phyloP scores from a whole-genome alignment of 2,888 invertebrate species.

The Amblyteles armatorius region DNA sequence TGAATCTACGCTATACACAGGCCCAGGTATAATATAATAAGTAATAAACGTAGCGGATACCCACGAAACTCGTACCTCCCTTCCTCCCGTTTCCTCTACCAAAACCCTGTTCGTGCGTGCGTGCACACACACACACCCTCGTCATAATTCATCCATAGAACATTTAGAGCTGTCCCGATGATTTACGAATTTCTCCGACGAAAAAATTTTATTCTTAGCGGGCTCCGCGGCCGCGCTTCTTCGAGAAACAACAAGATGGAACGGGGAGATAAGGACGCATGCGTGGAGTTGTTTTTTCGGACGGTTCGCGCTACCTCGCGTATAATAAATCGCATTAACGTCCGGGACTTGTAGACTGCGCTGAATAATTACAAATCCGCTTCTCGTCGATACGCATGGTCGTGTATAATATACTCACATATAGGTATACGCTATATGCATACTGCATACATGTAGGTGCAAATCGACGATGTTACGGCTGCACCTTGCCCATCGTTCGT shows the following conservation, averaged over 20 bases:
- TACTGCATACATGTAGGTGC: slow-evolving; percentile 2
- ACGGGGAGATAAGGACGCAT: not conserved
- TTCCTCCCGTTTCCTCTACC: slow-evolving; percentile 1
- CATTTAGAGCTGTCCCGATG: slow-evolving; percentile 50
- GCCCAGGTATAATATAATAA: slow-evolving; percentile 35
- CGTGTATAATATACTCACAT: not conserved
- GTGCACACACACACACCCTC: not conserved
- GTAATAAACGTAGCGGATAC: slow-evolving; percentile 26
- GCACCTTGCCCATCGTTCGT: slow-evolving; percentile 29
- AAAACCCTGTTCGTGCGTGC: not conserved
- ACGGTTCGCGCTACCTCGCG: slow-evolving; percentile 23
- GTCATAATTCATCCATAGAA: slow-evolving; percentile 54
- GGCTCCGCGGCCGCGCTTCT: not conserved
- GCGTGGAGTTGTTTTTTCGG: slow-evolving; percentile 8
- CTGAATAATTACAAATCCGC: slow-evolving; percentile 61
- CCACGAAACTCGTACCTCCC: slow-evolving; percentile 22
- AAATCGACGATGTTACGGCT: slow-evolving; percentile 30
- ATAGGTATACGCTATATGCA: not conserved
- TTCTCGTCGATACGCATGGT: slow-evolving; percentile 54
- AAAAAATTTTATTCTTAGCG: slow-evolving; percentile 34
- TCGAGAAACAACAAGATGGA: not conserved
- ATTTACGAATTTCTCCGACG: slow-evolving; percentile 53
- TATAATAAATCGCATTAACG: slow-evolving; percentile 63
- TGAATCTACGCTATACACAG: slow-evolving; percentile 21
- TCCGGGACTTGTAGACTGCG: slow-evolving; percentile 39